Conservation (phyloP, 2,113 vertebrate species). For the Lagenorhynchus albirostris region DNA sequence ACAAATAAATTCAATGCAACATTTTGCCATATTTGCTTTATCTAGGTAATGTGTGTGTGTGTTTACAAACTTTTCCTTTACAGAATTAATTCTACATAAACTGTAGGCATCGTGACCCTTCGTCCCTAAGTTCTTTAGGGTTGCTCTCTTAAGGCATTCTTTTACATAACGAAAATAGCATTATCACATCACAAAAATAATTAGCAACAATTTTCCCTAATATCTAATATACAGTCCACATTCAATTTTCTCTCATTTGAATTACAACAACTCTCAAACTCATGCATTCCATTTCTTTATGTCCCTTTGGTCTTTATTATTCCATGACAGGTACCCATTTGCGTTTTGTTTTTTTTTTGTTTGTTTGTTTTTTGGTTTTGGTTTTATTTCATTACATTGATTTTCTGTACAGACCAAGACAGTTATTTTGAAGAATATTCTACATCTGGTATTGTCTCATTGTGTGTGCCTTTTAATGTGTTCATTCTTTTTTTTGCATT, state of each 20-base stretch:
- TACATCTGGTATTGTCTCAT: not conserved
- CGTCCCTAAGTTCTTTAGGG: not conserved
- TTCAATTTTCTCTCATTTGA: not conserved
- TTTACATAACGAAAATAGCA: not conserved
- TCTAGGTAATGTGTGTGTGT: not conserved
- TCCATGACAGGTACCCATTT: not conserved
- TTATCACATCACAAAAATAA: not conserved
- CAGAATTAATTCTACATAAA: not conserved
- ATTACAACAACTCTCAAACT: not conserved
- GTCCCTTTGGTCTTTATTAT: not conserved
- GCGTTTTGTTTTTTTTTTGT: too few relatives aligned
- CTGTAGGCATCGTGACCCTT: not conserved
- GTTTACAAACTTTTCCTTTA: not conserved
- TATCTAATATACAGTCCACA: not conserved
- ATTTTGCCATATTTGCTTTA: slow-evolving; percentile 5
- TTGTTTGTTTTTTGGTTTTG: not conserved
- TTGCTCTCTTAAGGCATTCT: not conserved
- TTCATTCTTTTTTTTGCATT: not conserved
- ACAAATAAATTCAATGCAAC: not conserved
- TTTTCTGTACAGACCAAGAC: not conserved
- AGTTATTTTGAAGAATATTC: not conserved
- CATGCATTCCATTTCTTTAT: not conserved
- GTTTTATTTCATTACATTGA: not conserved
- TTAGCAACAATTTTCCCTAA: not conserved
- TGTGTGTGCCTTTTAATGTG: not conserved